A percentile compares a stretch with the other conserved stretches of the same genome.
These are phyloP conservation scores for Salmo trutta DNA, from an alignment of 2,797 vertebrate species.

Conservation along the genomic window DNA sequence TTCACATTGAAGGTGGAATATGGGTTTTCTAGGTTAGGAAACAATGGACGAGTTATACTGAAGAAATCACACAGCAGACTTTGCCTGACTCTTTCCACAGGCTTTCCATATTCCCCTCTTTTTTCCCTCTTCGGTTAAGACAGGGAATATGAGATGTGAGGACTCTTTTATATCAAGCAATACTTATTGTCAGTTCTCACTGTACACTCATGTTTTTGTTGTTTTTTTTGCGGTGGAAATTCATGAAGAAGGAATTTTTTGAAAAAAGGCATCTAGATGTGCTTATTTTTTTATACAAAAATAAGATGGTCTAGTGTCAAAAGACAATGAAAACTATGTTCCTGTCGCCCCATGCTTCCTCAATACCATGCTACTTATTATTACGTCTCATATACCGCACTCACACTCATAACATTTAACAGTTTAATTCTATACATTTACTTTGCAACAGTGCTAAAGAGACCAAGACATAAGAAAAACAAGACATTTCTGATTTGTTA, in stretches of 20 bases:
- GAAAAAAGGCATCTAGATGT: neutral
- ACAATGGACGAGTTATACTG: constrained; percentile 10
- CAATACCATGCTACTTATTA: neutral
- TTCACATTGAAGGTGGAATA: constrained; percentile 15
- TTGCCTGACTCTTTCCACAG: constrained; percentile 7
- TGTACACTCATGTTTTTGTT: neutral
- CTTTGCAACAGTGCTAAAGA: neutral
- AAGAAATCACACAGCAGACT: constrained; percentile 2
- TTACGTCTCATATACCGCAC: neutral
- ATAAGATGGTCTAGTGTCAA: neutral
- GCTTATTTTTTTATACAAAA: neutral
- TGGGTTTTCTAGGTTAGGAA: constrained; percentile 13
- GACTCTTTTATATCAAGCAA: constrained; percentile 1
- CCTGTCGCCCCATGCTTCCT: neutral
- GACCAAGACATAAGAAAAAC: neutral
- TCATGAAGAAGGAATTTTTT: neutral
- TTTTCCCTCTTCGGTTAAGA: constrained; percentile 1
- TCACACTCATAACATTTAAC: neutral
- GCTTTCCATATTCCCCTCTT: constrained; percentile 13
- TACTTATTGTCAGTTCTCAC: neutral
- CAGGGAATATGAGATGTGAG: constrained; percentile 9
- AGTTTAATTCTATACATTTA: neutral
- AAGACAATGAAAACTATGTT: neutral
- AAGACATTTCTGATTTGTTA: neutral
- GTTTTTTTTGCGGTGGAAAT: neutral